These are phyloP conservation scores for Selene dorsalis DNA, from an alignment of 2,797 vertebrate species.

Conservation along the genomic window DNA sequence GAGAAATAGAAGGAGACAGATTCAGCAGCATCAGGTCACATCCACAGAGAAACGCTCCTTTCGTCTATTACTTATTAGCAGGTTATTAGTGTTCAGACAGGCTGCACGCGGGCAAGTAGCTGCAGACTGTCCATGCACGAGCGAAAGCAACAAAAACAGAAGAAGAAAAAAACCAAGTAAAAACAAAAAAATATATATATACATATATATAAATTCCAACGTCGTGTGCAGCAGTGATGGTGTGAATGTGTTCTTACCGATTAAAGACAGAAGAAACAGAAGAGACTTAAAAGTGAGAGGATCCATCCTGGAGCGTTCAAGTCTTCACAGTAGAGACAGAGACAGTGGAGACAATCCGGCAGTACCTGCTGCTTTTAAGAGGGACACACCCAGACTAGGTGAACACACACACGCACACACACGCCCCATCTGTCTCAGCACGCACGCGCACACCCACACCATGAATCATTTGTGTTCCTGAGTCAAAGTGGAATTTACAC, in stretches of 20 bases:
- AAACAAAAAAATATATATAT: no score
- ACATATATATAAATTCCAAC: no score
- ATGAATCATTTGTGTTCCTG: neutral
- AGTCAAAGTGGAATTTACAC: neutral
- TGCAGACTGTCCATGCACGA: neutral
- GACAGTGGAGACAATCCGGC: neutral
- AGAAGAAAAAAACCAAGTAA: no score
- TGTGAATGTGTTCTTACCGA: slow-evolving; percentile 44
- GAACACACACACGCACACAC: slow-evolving; percentile 1
- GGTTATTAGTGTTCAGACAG: neutral
- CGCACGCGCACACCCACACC: neutral
- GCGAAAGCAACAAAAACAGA: no score
- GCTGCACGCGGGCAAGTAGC: neutral
- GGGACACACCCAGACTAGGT: slow-evolving; percentile 66
- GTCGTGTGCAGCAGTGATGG: no score
- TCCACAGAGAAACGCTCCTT: no score
- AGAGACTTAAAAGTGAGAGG: slow-evolving; percentile 31
- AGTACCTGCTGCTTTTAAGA: slow-evolving; percentile 40
- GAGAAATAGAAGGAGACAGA: no score
- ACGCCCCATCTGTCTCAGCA: neutral
- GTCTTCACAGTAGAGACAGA: slow-evolving; percentile 49
- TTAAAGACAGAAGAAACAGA: slow-evolving; percentile 41
- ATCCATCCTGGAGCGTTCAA: slow-evolving; percentile 60
- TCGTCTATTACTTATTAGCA: no score
- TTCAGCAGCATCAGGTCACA: no score